These are phyloP conservation scores for Scyliorhinus canicula DNA, from an alignment of 2,797 vertebrate species.

Conservation along the genomic window DNA sequence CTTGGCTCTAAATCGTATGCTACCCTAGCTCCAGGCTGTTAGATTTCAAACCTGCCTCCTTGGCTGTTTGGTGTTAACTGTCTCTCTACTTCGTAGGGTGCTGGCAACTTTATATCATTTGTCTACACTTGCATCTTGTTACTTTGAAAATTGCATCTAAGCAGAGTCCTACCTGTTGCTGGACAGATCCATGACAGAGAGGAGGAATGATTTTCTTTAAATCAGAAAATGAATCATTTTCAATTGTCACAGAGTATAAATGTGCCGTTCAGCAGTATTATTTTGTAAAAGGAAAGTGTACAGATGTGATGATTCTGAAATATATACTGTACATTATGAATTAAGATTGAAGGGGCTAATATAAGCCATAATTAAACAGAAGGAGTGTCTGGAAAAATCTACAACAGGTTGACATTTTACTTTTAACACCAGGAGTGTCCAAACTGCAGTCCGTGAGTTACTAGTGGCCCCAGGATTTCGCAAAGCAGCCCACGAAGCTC, in stretches of 20 bases:
- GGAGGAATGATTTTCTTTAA: not conserved
- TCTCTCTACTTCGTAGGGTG: no score
- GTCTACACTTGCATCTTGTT: no score
- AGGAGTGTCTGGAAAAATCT: not conserved
- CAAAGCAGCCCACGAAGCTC: not conserved
- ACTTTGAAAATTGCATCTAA: no score
- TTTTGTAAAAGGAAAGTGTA: not conserved
- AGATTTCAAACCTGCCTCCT: no score
- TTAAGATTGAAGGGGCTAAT: not conserved
- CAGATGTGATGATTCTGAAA: not conserved
- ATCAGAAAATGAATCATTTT: not conserved
- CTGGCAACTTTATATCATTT: no score
- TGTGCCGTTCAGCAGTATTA: not conserved
- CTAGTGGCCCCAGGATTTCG: not conserved
- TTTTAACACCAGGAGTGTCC: not conserved
- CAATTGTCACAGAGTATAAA: not conserved
- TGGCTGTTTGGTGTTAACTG: no score
- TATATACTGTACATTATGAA: not conserved
- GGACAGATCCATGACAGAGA: not conserved
- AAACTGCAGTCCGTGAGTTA: not conserved
- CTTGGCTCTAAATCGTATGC: no score
- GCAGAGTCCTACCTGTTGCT: no score
- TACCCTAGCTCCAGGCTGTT: no score
- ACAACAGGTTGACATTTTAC: not conserved
- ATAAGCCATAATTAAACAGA: not conserved